Percentiles rank a stretch among this genome's conserved stretches.
These are phyloP conservation scores for Epicauta chinensis DNA, from an alignment of 1,140 invertebrate genomes.

Conservation along the genomic window DNA sequence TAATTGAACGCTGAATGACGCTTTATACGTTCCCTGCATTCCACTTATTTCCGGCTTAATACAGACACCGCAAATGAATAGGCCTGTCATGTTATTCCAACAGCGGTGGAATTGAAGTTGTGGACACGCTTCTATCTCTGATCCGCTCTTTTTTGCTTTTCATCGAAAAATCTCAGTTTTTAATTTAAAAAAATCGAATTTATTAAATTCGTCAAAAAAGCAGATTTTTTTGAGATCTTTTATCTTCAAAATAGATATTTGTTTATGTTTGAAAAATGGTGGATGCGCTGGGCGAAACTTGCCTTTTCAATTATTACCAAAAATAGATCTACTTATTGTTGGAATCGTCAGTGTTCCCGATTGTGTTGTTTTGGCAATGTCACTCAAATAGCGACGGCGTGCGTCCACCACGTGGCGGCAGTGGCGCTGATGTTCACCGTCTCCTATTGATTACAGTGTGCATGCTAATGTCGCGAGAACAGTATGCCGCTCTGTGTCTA, in stretches of 20 bases:
- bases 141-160: neutral
- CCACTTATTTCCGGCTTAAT: slow-evolving; percentile 40
- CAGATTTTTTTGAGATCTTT: neutral
- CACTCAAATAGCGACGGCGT: slow-evolving; percentile 15
- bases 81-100: slow-evolving; percentile 23
- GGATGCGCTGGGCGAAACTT: neutral
- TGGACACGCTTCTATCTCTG: neutral
- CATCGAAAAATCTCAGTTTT: too few species aligned
- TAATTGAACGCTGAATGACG: slow-evolving; percentile 39
- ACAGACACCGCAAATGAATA: slow-evolving; percentile 39
- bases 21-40: slow-evolving; percentile 32
- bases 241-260: too few species aligned
- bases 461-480: slow-evolving; percentile 35
- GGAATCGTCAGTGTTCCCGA: too few species aligned
- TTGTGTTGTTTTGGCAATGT: slow-evolving; percentile 1
- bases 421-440: slow-evolving; percentile 21
- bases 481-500: slow-evolving; percentile 23
- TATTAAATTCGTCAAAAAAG: too few species aligned
- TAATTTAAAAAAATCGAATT: too few species aligned
- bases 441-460: slow-evolving; percentile 36
- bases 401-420: slow-evolving; percentile 14
- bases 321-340: neutral
- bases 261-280: neutral
- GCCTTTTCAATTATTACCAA: neutral
- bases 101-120: slow-evolving; percentile 18